Evolutionary conservation across 1,140 invertebrate species (phyloP), one percentile per base, ranked within the genome.

Genomic region (Ceratosolen solmsi): DNA sequence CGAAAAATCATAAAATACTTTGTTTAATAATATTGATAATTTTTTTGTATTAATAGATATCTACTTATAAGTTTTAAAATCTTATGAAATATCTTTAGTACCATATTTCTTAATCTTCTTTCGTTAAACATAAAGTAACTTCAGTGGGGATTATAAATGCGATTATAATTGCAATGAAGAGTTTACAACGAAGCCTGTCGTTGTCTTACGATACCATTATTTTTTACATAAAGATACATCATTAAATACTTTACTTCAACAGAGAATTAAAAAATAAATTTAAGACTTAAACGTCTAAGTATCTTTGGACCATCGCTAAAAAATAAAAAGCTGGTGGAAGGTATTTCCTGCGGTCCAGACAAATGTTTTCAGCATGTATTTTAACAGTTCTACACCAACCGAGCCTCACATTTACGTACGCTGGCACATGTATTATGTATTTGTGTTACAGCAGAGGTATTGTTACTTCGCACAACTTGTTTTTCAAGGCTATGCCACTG

Each of bases 401-500:
- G n/a, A n/a, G n/a, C 15, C 17, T 4, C n/a, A 63, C n/a, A 27
- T 11, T 20, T 11, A 30, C 58, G 22, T 25, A 30, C 25, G 58
- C 25, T 20, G 5, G 5, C 15, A 63, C 58, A 63, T 63, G 27
- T 22, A 54, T 54, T 54, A 22, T 54, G 13, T 46, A 54, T 54
- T 17, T 54, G 11, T 54, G 3, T 54, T 54, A 54, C 11, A 20
- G 20, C 51, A 54, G 9, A 13, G 51, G 11, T 63, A 27, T 25
- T 63, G 58, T 63, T 63, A 25, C 8, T 63, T 63, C 25, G 25
- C 8, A 5, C 58, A 63, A 86, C 84, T 85, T 89, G 88, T 90
- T 91, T 90, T 91, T 90, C 87, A 30, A 63, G 25, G 51, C 11
- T 54, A 22, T 54, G 15, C 27, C 25, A 46, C 38, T 80, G 70